Conservation (phyloP, 2,113 vertebrate species). For the Donacobius atricapilla region DNA sequence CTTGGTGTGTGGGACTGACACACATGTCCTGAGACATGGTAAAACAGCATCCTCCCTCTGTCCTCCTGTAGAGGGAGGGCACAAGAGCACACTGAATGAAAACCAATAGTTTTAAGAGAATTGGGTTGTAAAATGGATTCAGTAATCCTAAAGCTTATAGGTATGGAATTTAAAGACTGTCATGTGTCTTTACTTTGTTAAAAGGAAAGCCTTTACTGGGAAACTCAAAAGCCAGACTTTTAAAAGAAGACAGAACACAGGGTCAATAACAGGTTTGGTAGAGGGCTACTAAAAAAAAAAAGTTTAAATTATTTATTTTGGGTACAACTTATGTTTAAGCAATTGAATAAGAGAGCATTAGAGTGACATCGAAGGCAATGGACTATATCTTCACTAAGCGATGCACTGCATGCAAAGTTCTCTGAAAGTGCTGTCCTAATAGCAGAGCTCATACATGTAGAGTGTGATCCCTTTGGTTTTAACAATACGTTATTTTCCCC, state of each 20-base stretch:
- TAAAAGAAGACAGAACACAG: not conserved
- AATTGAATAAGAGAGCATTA: not conserved
- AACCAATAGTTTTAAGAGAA: not conserved
- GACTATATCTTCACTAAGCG: not conserved
- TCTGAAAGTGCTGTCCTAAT: not conserved
- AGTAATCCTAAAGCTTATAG: not conserved
- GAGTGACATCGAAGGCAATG: not conserved
- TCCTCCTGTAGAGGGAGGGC: not conserved
- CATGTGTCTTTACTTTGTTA: not conserved
- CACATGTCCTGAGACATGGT: accelerated
- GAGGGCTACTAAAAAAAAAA: not conserved
- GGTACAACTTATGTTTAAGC: not conserved
- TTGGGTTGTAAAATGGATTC: not conserved
- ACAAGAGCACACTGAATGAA: not conserved
- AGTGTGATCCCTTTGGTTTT: not conserved
- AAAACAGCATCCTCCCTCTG: not conserved
- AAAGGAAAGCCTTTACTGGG: not conserved
- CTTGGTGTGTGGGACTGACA: accelerated
- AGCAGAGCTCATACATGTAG: not conserved
- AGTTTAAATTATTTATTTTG: not conserved
- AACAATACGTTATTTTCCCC: not conserved
- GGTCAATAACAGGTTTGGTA: not conserved
- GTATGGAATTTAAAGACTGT: not conserved
- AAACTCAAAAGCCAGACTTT: not conserved
- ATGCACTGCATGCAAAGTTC: not conserved